Evolutionary conservation across 1,140 invertebrate species (phyloP), one percentile per base, ranked within the genome.

Genomic region (Aphis gossypii): DNA sequence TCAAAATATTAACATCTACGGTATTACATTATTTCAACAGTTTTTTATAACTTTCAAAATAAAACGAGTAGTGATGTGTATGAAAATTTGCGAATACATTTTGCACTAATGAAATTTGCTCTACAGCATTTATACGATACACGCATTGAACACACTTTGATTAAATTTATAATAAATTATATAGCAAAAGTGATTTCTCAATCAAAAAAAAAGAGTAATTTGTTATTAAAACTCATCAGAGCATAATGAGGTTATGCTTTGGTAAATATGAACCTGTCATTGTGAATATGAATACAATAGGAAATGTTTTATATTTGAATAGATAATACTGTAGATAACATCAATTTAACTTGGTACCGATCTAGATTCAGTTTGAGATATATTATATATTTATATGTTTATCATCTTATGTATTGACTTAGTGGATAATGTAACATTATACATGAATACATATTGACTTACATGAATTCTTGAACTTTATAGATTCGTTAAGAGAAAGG

Each of bases 211-310:
- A n/a, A 60, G 30, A 25, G 48, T 89, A 68, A 90, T 68, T 90
- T 60, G 88, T 68, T 68, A 89, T 68, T 60, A 38, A 60, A 60
- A 90, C 60, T 90, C 89, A 68, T 90, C 89, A 60, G 54, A 90
- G 38, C 89, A 90, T 56, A 90, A 68, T 76, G 54, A 44, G 25
- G 89, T 90, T 90, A 90, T 68, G 89, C 23, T 90, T 90, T 90
- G 89, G 6, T 90, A 35, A 54, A n/a, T 48, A 90, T 25, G 25
- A 44, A 90, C 23, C 20, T 56, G 21, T 90, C 89, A 90, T 90
- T 68, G 54, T 90, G 14, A 90, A 68, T 41, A 68, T 46, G 89
- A 38, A 90, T 68, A 90, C 89, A 90, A 90, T 90, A 68, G 89
- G 41, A 68, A 90, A 90, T 68, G 51, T 68, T 90, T 90, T 44